Conservation (phyloP, 2,113 vertebrate genomes). For the Gopherus evgoodei region DNA sequence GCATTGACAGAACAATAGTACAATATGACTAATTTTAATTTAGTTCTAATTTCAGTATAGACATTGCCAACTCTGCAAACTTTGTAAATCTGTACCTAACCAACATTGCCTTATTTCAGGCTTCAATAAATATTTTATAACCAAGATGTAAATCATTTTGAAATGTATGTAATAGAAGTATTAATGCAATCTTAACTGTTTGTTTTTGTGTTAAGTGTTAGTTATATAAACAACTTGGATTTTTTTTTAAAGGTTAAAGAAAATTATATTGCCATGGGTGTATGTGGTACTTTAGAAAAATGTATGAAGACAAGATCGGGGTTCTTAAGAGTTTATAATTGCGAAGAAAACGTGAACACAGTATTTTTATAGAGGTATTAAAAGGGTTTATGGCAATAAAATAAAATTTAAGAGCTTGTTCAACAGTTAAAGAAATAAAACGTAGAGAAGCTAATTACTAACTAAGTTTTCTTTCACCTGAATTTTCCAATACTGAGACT, state of each 20-base stretch:
- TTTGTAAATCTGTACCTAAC: neutral
- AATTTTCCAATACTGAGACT: neutral
- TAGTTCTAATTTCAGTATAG: neutral
- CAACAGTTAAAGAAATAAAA: neutral
- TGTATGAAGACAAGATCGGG: neutral
- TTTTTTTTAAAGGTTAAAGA: neutral
- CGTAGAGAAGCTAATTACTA: neutral
- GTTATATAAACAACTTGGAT: neutral
- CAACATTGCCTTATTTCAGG: neutral
- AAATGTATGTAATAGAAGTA: neutral
- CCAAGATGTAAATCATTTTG: neutral
- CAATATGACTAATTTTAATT: neutral
- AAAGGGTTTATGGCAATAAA: neutral
- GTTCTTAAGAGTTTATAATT: neutral
- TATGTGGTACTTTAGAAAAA: neutral
- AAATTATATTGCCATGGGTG: neutral
- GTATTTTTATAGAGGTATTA: neutral
- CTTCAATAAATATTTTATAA: neutral
- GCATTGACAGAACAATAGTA: neutral
- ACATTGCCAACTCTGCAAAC: neutral
- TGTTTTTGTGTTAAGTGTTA: neutral
- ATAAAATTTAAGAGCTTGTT: neutral
- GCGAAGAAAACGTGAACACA: neutral
- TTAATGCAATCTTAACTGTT: neutral
- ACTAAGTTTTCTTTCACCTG: neutral